Percentiles rank a stretch among this genome's conserved stretches.
Conservation (phyloP, 2,797 vertebrate species). For the Pyrocephalus nanus region DNA sequence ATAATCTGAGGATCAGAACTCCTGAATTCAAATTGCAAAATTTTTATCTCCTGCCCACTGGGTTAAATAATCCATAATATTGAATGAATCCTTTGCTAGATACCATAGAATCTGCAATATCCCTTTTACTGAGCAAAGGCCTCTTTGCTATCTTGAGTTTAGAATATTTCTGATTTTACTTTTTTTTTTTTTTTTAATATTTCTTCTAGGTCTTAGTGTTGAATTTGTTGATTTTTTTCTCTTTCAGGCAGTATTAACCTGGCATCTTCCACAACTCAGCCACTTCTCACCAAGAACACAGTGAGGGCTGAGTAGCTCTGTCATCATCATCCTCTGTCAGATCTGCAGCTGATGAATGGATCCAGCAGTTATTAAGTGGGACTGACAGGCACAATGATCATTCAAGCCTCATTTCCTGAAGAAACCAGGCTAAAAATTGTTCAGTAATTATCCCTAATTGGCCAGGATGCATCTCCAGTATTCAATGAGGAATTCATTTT, state of each 20-base stretch:
- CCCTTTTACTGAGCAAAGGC: not conserved
- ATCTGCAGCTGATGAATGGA: not conserved
- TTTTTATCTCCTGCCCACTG: not conserved
- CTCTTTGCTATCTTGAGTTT: not conserved
- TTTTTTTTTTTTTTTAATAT: not conserved
- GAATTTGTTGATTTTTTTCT: not conserved
- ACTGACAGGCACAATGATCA: not conserved
- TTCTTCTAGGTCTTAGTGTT: not conserved
- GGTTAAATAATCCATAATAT: not conserved
- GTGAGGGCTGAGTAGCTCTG: not conserved
- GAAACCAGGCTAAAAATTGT: constrained; percentile 14
- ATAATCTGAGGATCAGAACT: not conserved
- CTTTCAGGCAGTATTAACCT: accelerated
- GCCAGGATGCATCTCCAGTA: not conserved
- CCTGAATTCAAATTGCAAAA: not conserved
- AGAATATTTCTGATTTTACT: not conserved
- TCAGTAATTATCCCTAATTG: not conserved
- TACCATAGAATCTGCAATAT: not conserved
- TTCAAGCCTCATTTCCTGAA: constrained; percentile 25
- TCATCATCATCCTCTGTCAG: not conserved
- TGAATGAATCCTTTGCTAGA: not conserved
- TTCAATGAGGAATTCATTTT: not conserved
- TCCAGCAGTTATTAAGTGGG: not conserved
- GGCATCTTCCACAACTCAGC: not conserved
- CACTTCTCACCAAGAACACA: not conserved